Evolutionary conservation across 2,888 invertebrate genomes (phyloP), one percentile per base, ranked within the genome.

Genomic region (Drosophila macrospina): DNA sequence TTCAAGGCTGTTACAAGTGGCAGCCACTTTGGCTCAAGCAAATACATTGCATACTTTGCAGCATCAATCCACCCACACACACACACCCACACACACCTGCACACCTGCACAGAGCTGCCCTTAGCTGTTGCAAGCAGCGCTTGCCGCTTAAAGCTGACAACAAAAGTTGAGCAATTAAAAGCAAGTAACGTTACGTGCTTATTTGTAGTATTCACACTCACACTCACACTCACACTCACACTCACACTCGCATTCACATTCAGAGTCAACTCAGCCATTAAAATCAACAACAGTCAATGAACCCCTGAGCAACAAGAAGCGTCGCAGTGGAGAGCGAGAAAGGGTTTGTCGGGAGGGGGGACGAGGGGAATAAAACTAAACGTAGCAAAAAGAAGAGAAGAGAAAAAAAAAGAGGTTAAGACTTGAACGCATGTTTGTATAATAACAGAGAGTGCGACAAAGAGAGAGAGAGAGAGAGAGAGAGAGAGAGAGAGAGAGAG

Each of bases 201-300:
- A 20, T 24, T 59, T 45, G 47, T 47, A 16, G 42, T 69, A 41
- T 44, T 41, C 44, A 51, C 45, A 50, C 48, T 34, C 56, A 44
- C 26, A 42, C 50, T 28, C 44, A 32, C 26, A 62, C 34, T 42
- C 47, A 20, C 44, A 41, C 41, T 36, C 45, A 51, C 47, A 51
- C 50, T 36, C 56, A 44, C 26, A 42, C 50, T 30, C 44, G 28
- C 26, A 62, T 47, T 34, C 34, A 45, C 68, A 61, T 5, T 52
- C 52, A 52, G 41, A 61, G 60, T 64, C 67, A 65, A 79, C 63
- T 76, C 86, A 61, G 56, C 64, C 86, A 84, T 78, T 62, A 80
- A 86, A 83, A 78, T 84, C 78, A 83, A 84, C 83, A 84, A 76
- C 83, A 84, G 83, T 84, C 83, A 84, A 87, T 84, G 83, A 84